A percentile compares a stretch with the other conserved stretches of the same genome.
phyloP scores from a whole-genome alignment of 2,888 invertebrate genomes.

The Conus canariensis region DNA sequence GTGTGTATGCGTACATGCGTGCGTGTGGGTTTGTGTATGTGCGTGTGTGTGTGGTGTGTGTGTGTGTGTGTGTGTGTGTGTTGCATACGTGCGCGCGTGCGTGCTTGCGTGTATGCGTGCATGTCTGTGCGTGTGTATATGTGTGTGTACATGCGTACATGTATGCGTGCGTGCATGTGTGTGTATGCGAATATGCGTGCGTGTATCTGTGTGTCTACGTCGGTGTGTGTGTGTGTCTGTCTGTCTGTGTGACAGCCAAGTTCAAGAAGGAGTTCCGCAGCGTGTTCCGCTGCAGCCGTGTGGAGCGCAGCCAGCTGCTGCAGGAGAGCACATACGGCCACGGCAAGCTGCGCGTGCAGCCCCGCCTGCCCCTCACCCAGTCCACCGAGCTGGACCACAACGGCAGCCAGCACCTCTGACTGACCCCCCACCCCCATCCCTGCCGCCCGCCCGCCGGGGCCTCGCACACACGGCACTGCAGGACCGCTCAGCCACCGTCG shows the following conservation, averaged over 20 bases:
- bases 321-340: slow-evolving; percentile 45
- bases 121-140: not conserved
- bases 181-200: not conserved
- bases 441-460: not conserved
- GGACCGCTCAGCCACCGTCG: too few relatives aligned
- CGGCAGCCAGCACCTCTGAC: slow-evolving; percentile 36
- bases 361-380: slow-evolving; percentile 35
- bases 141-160: not conserved
- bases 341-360: slow-evolving; percentile 40
- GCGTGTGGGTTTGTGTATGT: too few relatives aligned
- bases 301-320: slow-evolving; percentile 40
- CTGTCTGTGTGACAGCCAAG: slow-evolving; percentile 47
- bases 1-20: too few relatives aligned
- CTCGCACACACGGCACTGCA: not conserved
- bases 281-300: slow-evolving; percentile 50
- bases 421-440: not conserved
- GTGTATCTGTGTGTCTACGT: not conserved
- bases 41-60: too few relatives aligned
- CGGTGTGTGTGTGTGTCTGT: not conserved
- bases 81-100: too few relatives aligned
- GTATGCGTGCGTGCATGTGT: slow-evolving; percentile 2
- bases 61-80: too few relatives aligned
- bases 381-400: slow-evolving; percentile 37
- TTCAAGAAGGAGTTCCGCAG: slow-evolving; percentile 56
- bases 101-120: not conserved